Conservation (phyloP, 2,888 invertebrate genomes). For the Urechis unicinctus region DNA sequence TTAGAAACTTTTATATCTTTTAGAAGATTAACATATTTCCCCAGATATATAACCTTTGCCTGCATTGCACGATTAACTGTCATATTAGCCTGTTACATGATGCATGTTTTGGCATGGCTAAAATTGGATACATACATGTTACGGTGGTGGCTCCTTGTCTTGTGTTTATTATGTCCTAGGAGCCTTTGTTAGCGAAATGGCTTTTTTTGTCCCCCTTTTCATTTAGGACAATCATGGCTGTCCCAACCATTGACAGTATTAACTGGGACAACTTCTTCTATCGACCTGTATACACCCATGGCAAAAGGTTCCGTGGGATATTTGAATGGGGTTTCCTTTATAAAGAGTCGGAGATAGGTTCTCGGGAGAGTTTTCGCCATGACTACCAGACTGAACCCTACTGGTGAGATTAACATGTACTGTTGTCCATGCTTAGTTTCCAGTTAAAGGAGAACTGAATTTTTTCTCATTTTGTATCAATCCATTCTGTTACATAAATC, state of each 20-base stretch:
- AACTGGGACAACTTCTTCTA: slow-evolving; percentile 92
- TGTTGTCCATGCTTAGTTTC: neutral
- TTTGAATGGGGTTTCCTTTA: slow-evolving; percentile 99
- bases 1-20: too few relatives aligned
- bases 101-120: too few relatives aligned
- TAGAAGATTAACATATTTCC: too few relatives aligned
- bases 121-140: too few relatives aligned
- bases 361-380: slow-evolving; percentile 7
- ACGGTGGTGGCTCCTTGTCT: too few relatives aligned
- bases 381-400: slow-evolving; percentile 15
- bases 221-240: slow-evolving; percentile 65
- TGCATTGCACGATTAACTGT: too few relatives aligned
- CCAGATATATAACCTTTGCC: too few relatives aligned
- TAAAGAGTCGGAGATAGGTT: slow-evolving; percentile 82
- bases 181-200: neutral
- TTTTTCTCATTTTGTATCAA: too few relatives aligned
- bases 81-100: too few relatives aligned
- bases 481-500: neutral
- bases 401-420: slow-evolving; percentile 10
- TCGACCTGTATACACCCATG: slow-evolving; percentile 81
- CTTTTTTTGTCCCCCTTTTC: neutral
- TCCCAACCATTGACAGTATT: slow-evolving; percentile 94
- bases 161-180: neutral
- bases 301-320: slow-evolving; percentile 81
- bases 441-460: neutral